Percentiles rank a stretch among this genome's conserved stretches.
These are phyloP conservation scores for Panagrolaimus sp. DNA, from an alignment of 1,140 invertebrate species.

Conservation along the genomic window DNA sequence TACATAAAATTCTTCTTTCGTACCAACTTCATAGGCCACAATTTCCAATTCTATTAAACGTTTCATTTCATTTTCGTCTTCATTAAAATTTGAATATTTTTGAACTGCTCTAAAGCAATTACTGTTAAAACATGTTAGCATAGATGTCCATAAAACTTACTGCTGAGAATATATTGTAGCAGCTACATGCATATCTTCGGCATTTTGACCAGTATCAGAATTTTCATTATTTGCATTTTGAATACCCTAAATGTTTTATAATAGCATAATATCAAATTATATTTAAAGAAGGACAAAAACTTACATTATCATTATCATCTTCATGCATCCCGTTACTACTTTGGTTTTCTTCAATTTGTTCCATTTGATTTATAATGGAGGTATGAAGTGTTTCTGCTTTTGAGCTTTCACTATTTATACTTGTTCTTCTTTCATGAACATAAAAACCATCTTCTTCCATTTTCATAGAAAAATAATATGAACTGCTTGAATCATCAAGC, in stretches of 20 bases:
- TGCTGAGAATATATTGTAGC: neutral
- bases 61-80: neutral
- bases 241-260: too few species aligned
- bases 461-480: neutral
- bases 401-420: neutral
- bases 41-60: neutral
- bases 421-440: neutral
- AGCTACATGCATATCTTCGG: neutral
- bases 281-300: too few species aligned
- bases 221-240: slow-evolving; percentile 4
- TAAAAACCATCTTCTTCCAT: neutral
- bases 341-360: neutral
- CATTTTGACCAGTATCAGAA: neutral
- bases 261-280: too few species aligned
- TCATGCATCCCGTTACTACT: neutral
- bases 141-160: neutral
- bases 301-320: neutral
- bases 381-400: slow-evolving; percentile 10
- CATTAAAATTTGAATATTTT: neutral
- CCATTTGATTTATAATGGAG: slow-evolving; percentile 8
- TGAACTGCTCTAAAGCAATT: neutral
- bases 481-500: neutral
- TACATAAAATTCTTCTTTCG: slow-evolving; percentile 3
- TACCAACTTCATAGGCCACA: neutral
- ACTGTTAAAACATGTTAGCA: neutral